phyloP scores from a whole-genome alignment of 2,888 invertebrate species.

The Aporophyla nigra region DNA sequence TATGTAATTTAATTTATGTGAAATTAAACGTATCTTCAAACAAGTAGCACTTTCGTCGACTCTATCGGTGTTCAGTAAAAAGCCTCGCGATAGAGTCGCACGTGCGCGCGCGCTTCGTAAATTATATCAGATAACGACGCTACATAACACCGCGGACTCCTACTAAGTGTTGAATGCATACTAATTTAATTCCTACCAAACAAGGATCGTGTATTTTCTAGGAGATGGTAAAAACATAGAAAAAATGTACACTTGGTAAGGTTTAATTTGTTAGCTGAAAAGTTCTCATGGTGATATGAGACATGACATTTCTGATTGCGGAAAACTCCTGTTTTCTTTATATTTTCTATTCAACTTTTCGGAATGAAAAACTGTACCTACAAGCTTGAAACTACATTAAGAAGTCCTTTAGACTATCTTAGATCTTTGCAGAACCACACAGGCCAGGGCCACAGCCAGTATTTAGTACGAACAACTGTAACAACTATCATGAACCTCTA shows the following conservation, averaged over 20 bases:
- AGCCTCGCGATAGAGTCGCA: conserved; percentile 59
- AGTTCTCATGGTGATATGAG: background rate
- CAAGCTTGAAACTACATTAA: background rate
- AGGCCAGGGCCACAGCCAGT: background rate
- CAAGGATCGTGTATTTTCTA: background rate
- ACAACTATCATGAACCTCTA: background rate
- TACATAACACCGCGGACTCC: conserved; percentile 11
- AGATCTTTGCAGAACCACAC: background rate
- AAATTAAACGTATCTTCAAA: conserved; percentile 31
- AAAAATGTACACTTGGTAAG: background rate
- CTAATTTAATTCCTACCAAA: conserved; percentile 21
- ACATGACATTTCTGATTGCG: too few species aligned
- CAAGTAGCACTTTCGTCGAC: conserved; percentile 43
- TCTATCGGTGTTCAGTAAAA: conserved; percentile 34
- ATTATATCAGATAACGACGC: conserved; percentile 51
- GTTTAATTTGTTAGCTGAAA: background rate
- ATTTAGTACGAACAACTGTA: background rate
- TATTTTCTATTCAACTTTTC: background rate
- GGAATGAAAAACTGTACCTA: background rate
- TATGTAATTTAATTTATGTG: conserved; percentile 32
- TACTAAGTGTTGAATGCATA: conserved; percentile 32
- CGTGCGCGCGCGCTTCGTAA: conserved; percentile 58
- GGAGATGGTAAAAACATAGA: background rate
- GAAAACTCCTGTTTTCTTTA: background rate
- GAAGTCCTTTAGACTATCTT: background rate